phyloP scores from a whole-genome alignment of 23 tunicate genomes.

The Styela clava region DNA sequence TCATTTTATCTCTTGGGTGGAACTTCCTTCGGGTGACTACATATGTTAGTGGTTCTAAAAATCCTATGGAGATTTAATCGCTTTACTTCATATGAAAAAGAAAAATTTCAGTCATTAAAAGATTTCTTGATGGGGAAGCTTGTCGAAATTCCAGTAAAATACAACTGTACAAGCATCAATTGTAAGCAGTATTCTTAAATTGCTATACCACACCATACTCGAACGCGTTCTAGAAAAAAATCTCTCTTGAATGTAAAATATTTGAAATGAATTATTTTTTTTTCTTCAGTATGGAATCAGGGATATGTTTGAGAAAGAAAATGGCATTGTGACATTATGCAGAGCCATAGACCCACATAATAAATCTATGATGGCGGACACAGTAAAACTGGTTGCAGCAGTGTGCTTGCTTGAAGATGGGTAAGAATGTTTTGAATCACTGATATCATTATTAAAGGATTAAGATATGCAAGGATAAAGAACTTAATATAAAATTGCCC shows the following conservation, averaged over 20 bases:
- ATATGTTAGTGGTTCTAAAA: too few relatives aligned
- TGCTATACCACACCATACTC: too few relatives aligned
- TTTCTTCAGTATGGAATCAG: slow-evolving; percentile 76
- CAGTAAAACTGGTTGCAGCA: slow-evolving; percentile 87
- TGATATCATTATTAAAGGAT: background rate
- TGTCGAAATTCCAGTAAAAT: too few relatives aligned
- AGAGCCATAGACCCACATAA: slow-evolving; percentile 89
- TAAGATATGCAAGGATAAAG: background rate
- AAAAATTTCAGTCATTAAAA: background rate
- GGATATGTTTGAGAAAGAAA: slow-evolving; percentile 74
- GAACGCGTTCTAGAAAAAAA: too few relatives aligned
- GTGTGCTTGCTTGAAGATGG: slow-evolving; percentile 82
- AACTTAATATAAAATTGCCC: background rate
- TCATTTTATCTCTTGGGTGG: too few relatives aligned
- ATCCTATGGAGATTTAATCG: too few relatives aligned
- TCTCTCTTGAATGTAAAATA: too few relatives aligned
- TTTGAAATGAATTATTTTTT: background rate
- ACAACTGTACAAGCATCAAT: too few relatives aligned
- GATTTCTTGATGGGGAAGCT: background rate
- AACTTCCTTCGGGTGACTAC: too few relatives aligned
- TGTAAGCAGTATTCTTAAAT: too few relatives aligned
- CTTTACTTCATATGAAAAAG: background rate
- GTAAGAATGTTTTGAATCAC: slow-evolving; percentile 40
- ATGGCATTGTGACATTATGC: slow-evolving; percentile 88
- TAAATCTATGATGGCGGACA: slow-evolving; percentile 83